These are phyloP conservation scores for Pluvianellus socialis DNA, from an alignment of 2,113 vertebrate species.

Conservation along the genomic window DNA sequence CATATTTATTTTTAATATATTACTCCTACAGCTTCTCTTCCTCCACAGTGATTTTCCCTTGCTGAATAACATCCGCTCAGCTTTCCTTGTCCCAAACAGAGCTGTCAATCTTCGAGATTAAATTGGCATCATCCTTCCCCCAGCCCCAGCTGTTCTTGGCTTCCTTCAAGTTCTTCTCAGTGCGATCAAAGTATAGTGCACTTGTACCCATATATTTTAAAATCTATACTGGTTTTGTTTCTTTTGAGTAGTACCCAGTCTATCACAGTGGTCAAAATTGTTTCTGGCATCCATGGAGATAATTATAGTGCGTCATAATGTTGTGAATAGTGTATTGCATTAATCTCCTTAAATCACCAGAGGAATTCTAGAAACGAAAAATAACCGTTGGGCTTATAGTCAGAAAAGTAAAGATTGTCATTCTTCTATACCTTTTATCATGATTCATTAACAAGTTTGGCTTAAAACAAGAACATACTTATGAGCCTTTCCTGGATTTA, in stretches of 20 bases:
- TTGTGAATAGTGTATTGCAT: neutral
- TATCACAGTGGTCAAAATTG: neutral
- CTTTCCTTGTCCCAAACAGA: slow-evolving; percentile 9
- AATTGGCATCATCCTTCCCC: slow-evolving; percentile 26
- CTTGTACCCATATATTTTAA: neutral
- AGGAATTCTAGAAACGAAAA: neutral
- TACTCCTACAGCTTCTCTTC: neutral
- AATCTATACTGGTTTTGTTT: neutral
- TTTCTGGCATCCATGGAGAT: neutral
- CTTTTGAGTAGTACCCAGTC: neutral
- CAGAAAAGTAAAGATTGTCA: neutral
- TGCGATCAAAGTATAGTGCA: neutral
- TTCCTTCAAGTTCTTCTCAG: neutral
- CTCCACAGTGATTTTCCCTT: neutral
- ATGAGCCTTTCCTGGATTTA: neutral
- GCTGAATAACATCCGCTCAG: neutral
- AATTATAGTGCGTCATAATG: neutral
- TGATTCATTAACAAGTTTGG: neutral
- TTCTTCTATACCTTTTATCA: neutral
- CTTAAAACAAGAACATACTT: neutral
- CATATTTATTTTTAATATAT: slow-evolving; percentile 43
- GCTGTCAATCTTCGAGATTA: neutral
- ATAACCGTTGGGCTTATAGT: neutral
- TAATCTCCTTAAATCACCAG: neutral
- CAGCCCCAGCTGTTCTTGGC: neutral